Base-by-base conservation (phyloP, 2,797 vertebrate genomes). In the Oophaga sylvatica region DNA sequence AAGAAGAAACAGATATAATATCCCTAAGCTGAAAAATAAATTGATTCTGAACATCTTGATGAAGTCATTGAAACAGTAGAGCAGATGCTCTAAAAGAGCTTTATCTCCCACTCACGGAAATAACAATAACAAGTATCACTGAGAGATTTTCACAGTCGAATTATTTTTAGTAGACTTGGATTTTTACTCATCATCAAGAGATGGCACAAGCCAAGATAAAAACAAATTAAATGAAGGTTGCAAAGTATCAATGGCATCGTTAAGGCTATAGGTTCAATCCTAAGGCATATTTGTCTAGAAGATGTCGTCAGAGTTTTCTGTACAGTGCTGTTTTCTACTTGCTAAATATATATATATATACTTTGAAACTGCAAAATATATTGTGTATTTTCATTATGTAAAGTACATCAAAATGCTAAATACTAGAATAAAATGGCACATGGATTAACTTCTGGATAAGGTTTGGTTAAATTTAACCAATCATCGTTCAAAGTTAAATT, bases 141-240 rank as follows among this genome's bases (percentile, higher is more conserved):
- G 20, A 45, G 70, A 19, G 35, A 73, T 41, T 73, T 73, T 73
- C 70, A 73, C 70, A 73, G 70, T 73, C 22, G 31, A 73, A 73
- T 73, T 73, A 41, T 73, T 73, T 73, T 45, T 73, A 73, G 17
- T 73, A 73, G 70, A 73, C 19, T 19, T 73, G 70, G 70, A 73
- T 73, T 41, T 73, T 41, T 73, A 22, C 70, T 73, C 70, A 73
- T 45, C 70, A 73, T 31, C 70, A 73, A 73, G 70, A 73, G 17
- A 73, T 73, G 35, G 70, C 35, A 73, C 35, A 73, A 73, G 70
- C 8, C 31, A 68, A 73, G 31, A 7, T 41, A 73, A 41, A 73
- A 73, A 73, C 70, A 73, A 19, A 73, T 73, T 73, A 71, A 41
- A 19, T 45, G 70, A 73, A 73, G 70, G 16, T 73, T 73, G 35